Evolutionary conservation across 2,888 invertebrate genomes (phyloP).

Genomic region (Phortica magna): DNA sequence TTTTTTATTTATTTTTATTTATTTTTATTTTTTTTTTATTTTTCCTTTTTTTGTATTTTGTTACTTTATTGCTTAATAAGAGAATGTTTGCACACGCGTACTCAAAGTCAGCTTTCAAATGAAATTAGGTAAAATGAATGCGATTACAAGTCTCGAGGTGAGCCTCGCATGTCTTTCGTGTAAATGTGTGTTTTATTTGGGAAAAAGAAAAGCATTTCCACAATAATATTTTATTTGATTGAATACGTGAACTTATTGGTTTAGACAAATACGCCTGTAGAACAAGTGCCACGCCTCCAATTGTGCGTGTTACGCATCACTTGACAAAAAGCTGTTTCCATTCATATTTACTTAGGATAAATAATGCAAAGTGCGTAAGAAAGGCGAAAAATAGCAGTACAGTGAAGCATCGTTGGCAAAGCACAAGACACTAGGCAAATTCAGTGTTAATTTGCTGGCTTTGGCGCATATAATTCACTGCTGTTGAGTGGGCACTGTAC

Average conservation of each 20-base stretch:
- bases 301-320: neutral
- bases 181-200: too few species aligned
- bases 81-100: slow-evolving; percentile 30
- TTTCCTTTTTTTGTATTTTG: neutral
- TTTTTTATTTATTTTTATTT: neutral
- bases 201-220: neutral
- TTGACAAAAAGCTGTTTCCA: slow-evolving; percentile 43
- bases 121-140: neutral
- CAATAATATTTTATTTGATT: slow-evolving; percentile 24
- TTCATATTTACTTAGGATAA: slow-evolving; percentile 68
- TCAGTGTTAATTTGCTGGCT: neutral
- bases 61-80: slow-evolving; percentile 34
- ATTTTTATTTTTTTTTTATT: neutral
- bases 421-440: neutral
- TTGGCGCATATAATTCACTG: too few species aligned
- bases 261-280: slow-evolving; percentile 4
- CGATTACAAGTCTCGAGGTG: neutral
- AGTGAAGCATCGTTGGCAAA: neutral
- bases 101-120: slow-evolving; percentile 8
- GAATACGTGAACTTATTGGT: slow-evolving; percentile 24
- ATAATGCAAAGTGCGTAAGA: slow-evolving; percentile 62
- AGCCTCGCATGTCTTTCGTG: neutral
- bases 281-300: neutral
- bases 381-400: slow-evolving; percentile 15
- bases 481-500: too few species aligned